Evolutionary conservation across 2,113 vertebrate species (phyloP).

Genomic region (Sturnus vulgaris): DNA sequence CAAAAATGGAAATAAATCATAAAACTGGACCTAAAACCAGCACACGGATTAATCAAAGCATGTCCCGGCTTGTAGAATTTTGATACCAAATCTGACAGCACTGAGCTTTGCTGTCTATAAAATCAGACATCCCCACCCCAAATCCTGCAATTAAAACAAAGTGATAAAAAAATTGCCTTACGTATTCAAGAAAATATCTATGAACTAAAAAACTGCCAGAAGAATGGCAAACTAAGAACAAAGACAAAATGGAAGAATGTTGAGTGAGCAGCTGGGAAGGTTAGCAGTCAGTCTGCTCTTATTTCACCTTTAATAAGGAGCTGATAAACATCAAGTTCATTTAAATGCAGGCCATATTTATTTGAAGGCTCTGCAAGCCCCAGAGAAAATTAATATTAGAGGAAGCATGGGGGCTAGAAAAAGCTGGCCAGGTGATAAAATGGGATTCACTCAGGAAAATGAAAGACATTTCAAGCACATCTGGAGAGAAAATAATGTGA

Average conservation of each 20-base stretch:
- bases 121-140: not conserved
- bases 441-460: not conserved
- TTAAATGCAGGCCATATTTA: not conserved
- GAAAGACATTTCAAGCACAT: not conserved
- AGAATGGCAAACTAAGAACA: not conserved
- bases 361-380: not conserved
- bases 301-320: conserved; percentile 15
- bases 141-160: not conserved
- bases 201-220: not conserved
- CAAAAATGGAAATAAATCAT: not conserved
- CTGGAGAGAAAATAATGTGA: not conserved
- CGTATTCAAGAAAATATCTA: not conserved
- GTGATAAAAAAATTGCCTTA: not conserved
- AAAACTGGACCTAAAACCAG: not conserved
- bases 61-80: not conserved
- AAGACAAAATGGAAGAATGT: not conserved
- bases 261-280: not conserved
- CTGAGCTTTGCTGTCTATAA: not conserved
- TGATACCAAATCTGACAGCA: not conserved
- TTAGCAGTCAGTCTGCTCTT: not conserved
- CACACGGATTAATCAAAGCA: not conserved
- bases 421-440: not conserved
- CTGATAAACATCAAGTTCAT: conserved; percentile 8
- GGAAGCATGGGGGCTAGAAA: not conserved
- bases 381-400: not conserved